phyloP scores from a whole-genome alignment of 2,888 invertebrate genomes.

The Brachynemurus nebulosus region DNA sequence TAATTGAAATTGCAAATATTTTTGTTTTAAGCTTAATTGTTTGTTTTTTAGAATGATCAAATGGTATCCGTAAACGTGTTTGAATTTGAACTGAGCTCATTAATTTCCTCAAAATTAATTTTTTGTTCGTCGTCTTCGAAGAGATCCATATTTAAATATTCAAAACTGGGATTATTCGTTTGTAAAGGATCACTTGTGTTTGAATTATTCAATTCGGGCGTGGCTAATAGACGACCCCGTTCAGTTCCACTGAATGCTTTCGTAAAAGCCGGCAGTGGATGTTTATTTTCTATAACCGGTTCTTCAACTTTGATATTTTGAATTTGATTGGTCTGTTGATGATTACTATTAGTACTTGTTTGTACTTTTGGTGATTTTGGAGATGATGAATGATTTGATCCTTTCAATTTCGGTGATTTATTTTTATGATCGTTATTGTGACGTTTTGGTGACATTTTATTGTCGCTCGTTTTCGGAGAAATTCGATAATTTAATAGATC shows the following conservation, averaged over 20 bases:
- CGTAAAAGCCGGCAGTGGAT: constrained; percentile 65
- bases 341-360: neutral
- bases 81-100: neutral
- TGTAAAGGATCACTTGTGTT: neutral
- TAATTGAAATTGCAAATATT: no score
- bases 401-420: neutral
- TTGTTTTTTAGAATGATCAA: constrained; percentile 8
- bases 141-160: constrained; percentile 6
- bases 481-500: neutral
- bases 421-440: neutral
- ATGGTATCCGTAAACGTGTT: constrained; percentile 5
- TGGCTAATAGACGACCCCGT: constrained; percentile 54
- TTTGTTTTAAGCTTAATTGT: no score
- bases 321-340: neutral
- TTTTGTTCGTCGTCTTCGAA: constrained; percentile 4
- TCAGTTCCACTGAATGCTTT: constrained; percentile 79
- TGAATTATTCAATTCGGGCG: constrained; percentile 2
- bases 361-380: constrained; percentile 8
- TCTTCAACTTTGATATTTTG: neutral
- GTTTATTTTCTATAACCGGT: constrained; percentile 12
- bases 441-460: constrained; percentile 1
- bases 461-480: neutral
- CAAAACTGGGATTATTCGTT: neutral
- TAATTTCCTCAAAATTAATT: constrained; percentile 7
- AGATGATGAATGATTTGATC: neutral